Evolutionary conservation across 2,888 invertebrate species (phyloP).

Genomic region (Drosophila peninsularis): DNA sequence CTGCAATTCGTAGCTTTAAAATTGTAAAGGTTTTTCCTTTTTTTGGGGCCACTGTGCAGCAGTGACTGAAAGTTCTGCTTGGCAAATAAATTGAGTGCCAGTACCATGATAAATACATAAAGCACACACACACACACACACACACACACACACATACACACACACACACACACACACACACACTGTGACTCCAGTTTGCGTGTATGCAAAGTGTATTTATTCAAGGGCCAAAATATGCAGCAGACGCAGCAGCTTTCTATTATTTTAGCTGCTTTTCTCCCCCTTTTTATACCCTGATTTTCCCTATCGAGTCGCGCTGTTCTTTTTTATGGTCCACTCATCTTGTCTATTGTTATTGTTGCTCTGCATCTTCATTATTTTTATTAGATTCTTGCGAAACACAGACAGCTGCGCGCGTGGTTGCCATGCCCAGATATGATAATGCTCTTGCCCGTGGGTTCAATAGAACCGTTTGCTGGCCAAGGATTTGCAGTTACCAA

Average conservation of each 20-base stretch:
- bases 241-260: constrained; percentile 69
- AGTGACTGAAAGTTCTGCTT: constrained; percentile 57
- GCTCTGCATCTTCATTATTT: constrained; percentile 71
- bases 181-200: constrained; percentile 8
- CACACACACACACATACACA: constrained; percentile 18
- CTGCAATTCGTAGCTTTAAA: too few species aligned
- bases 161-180: constrained; percentile 4
- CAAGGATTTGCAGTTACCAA: constrained; percentile 38
- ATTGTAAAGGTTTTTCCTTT: too few species aligned
- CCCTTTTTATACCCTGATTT: not conserved
- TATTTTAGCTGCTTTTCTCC: constrained; percentile 59
- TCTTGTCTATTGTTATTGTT: constrained; percentile 50
- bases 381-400: constrained; percentile 66
- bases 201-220: constrained; percentile 77
- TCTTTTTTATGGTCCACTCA: constrained; percentile 60
- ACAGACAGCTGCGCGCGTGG: constrained; percentile 26
- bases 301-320: constrained; percentile 33
- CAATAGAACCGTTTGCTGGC: constrained; percentile 68
- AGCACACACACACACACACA: constrained; percentile 7
- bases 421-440: constrained; percentile 61
- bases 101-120: constrained; percentile 61
- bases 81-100: constrained; percentile 80
- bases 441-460: constrained; percentile 62
- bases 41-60: constrained; percentile 26
- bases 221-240: constrained; percentile 74